Evolutionary conservation across 1,140 invertebrate species (phyloP), one percentile per base, ranked within the genome.

Genomic region (Potamilus streckersoni): DNA sequence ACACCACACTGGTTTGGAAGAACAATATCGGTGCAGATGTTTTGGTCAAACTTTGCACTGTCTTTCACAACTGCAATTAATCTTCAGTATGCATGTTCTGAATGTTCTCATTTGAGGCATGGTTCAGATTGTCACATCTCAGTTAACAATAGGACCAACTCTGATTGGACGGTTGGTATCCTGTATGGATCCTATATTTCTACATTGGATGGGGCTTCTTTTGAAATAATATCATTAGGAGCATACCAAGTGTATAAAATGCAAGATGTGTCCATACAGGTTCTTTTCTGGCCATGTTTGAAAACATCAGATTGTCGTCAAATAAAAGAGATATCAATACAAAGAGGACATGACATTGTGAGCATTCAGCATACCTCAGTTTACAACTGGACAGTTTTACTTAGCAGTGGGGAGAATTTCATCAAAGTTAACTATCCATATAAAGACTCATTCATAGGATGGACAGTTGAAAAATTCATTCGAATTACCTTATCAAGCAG

Each of bases 121-220:
- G 82, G 82, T 14, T 59, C 49, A 55, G 77, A 80, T 69, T 84
- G 82, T 71, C 71, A 78, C 59, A 69, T 81, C 56, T 63, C 81
- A 19, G 65, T 75, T 20, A 59, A 62, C n/a, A 79, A 57, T 14
- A 62, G 49, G 55, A 72, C 56, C 20, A 69, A 69, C 16, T 69
- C 58, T 20, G 49, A 38, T 17, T 27, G 12, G 19, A 63, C 31
- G 58, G n/a, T 27, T 76, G 74, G 79, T 17, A 62, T 77, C 13
- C 49, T 65, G 16, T 80, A 80, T 70, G 74, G 79, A 63, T 76
- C 69, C 49, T 79, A 79, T 63, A 59, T 83, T 20, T 80, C 78
- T 60, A 80, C 75, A 20, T 77, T 82, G 16, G 79, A 80, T 57
- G 80, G 79, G 1, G 69, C 76, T 20, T 78, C 78, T 49, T 73